Evolutionary conservation across 1,140 invertebrate genomes (phyloP).

Genomic region (Cotesia glomerata): DNA sequence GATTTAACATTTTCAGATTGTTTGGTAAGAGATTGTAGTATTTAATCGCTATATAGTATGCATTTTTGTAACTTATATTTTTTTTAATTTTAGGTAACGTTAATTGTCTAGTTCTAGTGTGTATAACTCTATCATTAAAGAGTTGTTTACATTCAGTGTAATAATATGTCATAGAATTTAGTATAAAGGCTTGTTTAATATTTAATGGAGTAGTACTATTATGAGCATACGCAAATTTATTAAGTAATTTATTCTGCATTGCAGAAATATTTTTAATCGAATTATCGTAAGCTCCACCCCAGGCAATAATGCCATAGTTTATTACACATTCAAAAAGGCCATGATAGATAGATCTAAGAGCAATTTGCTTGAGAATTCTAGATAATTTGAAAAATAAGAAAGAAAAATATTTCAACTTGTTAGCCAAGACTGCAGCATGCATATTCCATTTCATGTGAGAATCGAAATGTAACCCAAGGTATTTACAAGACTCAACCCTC

Average conservation of each 20-base stretch:
- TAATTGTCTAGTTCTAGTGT: too few species aligned
- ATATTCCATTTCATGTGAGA: neutral
- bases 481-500: neutral
- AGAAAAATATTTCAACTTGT: neutral
- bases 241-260: neutral
- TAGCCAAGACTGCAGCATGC: neutral
- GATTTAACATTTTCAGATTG: too few species aligned
- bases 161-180: too few species aligned
- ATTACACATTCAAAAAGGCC: neutral
- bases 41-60: too few species aligned
- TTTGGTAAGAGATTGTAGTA: too few species aligned
- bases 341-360: neutral
- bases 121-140: too few species aligned
- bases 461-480: neutral
- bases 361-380: neutral
- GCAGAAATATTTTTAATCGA: conserved; percentile 16
- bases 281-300: neutral
- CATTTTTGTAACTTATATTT: too few species aligned
- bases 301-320: neutral
- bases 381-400: neutral
- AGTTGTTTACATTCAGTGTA: too few species aligned
- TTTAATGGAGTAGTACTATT: too few species aligned
- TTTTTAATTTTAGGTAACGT: too few species aligned
- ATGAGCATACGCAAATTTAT: neutral
- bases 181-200: too few species aligned